Base-by-base conservation (phyloP, 2,113 vertebrate genomes). In the Peromyscus californicus region DNA sequence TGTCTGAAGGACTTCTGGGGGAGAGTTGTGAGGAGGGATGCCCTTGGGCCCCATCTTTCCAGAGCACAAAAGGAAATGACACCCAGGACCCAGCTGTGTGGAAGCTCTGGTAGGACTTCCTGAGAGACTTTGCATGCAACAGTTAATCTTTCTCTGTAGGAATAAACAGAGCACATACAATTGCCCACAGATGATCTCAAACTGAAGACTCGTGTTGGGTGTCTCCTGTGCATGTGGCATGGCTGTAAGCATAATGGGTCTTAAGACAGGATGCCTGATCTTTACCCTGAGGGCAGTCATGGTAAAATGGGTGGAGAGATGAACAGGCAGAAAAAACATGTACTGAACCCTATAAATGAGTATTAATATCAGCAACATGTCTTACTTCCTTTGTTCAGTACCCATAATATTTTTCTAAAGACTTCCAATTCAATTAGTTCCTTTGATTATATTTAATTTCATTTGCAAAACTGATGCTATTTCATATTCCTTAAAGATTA, bases 91-190 rank as follows among this genome's bases (percentile, higher is more conserved):
- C 76, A 93, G 92, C 31, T 95, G 39, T 63, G 48, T 6, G 7
- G 69, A 86, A 82, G 70, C 86, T 78, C 3, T 12, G 13, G 19
- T 51, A 90, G 57, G 54, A 17, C 57, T 90, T 95, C 70, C 45
- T 54, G 76, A 94, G 93, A 79, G 42, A 82, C 74, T 76, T 93
- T 33, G 31, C 54, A 19, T 61, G 72, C 74, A 97, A 93, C 31
- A 51, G 65, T 94, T 97, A 9, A 67, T 86, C 72, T 93, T 91
- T 96, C 45, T 67, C 95, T 90, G 10, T 95, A 79, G 67, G 59
- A 86, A 70, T 91, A 76, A 95, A 89, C 74, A 57, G 45, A 78
- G 80, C 78, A n/a, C 63, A 36, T 70, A 87, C 61, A 87, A 31
- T 95, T 94, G 87, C 31, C 24, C 65, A 16, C 33, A 65, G 67